These are phyloP conservation scores for Caloenas nicobarica DNA, from an alignment of 2,113 vertebrate genomes.

Conservation along the genomic window DNA sequence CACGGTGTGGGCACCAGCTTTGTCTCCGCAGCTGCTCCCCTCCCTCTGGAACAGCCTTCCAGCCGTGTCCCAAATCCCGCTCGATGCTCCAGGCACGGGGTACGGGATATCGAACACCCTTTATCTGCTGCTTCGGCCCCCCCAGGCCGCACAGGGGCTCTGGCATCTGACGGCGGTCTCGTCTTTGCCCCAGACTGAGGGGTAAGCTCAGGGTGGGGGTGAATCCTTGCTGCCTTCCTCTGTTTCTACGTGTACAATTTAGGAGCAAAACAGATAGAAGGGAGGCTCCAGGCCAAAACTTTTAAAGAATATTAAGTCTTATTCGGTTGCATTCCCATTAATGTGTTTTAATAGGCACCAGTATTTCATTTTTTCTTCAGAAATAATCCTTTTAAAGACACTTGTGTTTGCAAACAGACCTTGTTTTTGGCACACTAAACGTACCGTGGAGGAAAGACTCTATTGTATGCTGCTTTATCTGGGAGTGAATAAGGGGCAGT, in stretches of 20 bases:
- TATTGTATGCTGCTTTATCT: background rate
- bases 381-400: background rate
- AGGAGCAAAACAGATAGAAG: background rate
- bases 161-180: background rate
- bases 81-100: background rate
- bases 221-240: background rate
- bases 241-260: background rate
- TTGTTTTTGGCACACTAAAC: conserved; percentile 2
- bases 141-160: background rate
- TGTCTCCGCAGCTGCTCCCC: background rate
- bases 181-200: background rate
- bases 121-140: background rate
- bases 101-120: background rate
- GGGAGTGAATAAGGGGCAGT: background rate
- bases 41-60: background rate
- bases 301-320: background rate
- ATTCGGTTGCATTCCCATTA: background rate
- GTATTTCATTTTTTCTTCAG: background rate
- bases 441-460: background rate
- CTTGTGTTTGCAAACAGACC: background rate
- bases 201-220: background rate
- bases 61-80: background rate
- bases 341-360: conserved; percentile 15
- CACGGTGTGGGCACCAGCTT: background rate
- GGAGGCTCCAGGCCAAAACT: background rate